Evolutionary conservation across 2,113 vertebrate genomes (phyloP), one percentile per base, ranked within the genome.

Genomic region (Calonectris borealis): DNA sequence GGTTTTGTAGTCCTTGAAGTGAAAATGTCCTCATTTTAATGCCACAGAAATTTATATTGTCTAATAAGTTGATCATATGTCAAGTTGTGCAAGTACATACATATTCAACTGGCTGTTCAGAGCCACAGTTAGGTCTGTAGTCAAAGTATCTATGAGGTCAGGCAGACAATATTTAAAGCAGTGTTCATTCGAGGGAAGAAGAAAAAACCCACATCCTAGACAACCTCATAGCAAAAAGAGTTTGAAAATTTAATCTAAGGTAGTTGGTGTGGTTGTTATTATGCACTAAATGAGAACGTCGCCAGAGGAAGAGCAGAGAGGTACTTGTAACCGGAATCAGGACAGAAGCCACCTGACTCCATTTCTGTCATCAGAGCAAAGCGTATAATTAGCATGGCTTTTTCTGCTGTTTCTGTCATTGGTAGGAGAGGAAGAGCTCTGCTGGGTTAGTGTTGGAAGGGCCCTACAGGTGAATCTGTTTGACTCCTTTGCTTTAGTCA

Each of bases 311-410:
- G 61, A 87, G 80, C 26, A 51, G 60, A 94, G 62, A 49, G 32
- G 29, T 78, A 42, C 34, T 58, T 84, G 32, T 55, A 60, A 31
- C 48, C 2, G 19, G 38, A 64, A 60, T 91, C 32, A 52, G 86
- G 66, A 83, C 78, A 90, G 70, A 77, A 95, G 75, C 75, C 70
- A 91, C 60, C 78, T 86, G 85, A 93, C 75, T 90, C 73, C 46
- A 32, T 94, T 91, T 49, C 66, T 95, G 66, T 80, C 84, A 77
- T 76, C 81, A 80, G 70, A 90, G 58, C 52, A 86, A 93, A 89
- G 55, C 40, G 5, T 65, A 36, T 91, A 58, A 80, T 95, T 95
- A 88, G 81, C 16, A 14, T 60, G 66, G n/a, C 62, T 77, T 80
- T 83, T 78, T 31, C 3, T 8, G 27, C 44, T 83, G 62, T 46